Conservation (phyloP, 2,113 vertebrate species). For the Hippocampus zosterae region DNA sequence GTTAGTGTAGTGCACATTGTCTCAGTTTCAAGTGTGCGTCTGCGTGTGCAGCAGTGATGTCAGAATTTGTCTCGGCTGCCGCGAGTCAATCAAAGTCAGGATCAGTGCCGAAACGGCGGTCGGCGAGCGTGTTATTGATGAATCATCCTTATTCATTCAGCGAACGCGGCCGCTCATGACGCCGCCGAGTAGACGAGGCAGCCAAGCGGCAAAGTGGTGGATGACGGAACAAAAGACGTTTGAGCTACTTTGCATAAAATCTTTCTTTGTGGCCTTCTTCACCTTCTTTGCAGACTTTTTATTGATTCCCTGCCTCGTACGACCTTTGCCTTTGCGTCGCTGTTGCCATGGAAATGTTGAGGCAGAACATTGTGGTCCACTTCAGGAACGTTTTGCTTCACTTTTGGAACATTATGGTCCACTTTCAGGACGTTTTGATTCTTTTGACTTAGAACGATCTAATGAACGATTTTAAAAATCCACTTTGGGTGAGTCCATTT, state of each 20-base stretch:
- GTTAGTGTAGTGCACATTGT: neutral
- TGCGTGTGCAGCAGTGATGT: neutral
- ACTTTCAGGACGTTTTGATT: neutral
- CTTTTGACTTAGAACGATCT: too few relatives aligned
- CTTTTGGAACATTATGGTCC: neutral
- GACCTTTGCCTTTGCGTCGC: constrained; percentile 63
- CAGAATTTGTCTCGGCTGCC: neutral
- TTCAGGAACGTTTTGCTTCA: neutral
- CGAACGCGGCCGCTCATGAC: constrained; percentile 1
- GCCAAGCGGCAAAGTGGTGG: neutral
- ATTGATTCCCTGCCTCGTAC: constrained; percentile 16
- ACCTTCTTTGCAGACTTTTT: neutral
- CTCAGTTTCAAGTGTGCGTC: neutral
- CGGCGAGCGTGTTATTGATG: neutral
- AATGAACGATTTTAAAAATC: too few relatives aligned
- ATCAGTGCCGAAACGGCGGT: neutral
- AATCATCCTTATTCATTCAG: constrained; percentile 5
- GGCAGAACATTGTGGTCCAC: neutral
- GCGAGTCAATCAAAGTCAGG: constrained; percentile 1
- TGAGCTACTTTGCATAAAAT: constrained; percentile 1
- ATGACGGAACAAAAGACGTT: neutral
- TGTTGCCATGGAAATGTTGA: constrained; percentile 60
- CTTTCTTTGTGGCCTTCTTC: constrained; percentile 1
- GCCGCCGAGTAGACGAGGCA: neutral
- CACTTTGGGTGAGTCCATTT: neutral